Percentiles rank a stretch among this genome's conserved stretches.
Conservation (phyloP, 2,888 invertebrate genomes). For the Leucophenga maculata region DNA sequence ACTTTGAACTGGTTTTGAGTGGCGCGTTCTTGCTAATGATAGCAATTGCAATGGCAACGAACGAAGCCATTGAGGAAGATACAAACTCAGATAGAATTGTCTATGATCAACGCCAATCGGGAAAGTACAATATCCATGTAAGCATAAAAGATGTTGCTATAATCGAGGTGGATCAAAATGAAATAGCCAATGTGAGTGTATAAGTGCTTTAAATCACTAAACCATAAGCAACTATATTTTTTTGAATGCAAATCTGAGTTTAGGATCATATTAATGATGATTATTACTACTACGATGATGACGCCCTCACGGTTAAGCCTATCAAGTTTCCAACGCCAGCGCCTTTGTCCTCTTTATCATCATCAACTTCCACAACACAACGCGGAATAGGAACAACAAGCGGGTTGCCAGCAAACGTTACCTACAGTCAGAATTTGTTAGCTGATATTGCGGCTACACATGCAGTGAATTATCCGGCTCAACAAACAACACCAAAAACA, state of each 20-base stretch:
- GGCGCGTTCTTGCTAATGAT: background rate
- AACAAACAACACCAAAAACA: constrained; percentile 12
- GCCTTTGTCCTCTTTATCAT: constrained; percentile 33
- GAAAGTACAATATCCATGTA: constrained; percentile 85
- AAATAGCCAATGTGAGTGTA: constrained; percentile 65
- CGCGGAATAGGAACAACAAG: background rate
- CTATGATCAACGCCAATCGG: constrained; percentile 83
- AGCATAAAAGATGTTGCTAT: constrained; percentile 85
- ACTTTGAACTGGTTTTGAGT: constrained; percentile 16
- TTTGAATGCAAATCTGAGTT: constrained; percentile 26
- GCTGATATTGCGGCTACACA: constrained; percentile 52
- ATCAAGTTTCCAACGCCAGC: constrained; percentile 51
- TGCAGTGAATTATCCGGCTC: constrained; percentile 21
- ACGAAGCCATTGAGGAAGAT: constrained; percentile 4
- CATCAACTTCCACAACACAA: constrained; percentile 23
- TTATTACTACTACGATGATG: constrained; percentile 71
- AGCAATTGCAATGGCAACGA: background rate
- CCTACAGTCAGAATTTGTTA: constrained; percentile 52
- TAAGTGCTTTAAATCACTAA: background rate
- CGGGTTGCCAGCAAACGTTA: background rate
- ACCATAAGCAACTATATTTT: background rate
- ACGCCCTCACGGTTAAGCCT: constrained; percentile 69
- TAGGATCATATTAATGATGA: constrained; percentile 62
- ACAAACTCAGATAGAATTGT: constrained; percentile 51
- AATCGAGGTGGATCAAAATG: constrained; percentile 74